These are phyloP conservation scores for Tetramorium simillimum DNA, from an alignment of 1,140 invertebrate genomes.

Conservation along the genomic window DNA sequence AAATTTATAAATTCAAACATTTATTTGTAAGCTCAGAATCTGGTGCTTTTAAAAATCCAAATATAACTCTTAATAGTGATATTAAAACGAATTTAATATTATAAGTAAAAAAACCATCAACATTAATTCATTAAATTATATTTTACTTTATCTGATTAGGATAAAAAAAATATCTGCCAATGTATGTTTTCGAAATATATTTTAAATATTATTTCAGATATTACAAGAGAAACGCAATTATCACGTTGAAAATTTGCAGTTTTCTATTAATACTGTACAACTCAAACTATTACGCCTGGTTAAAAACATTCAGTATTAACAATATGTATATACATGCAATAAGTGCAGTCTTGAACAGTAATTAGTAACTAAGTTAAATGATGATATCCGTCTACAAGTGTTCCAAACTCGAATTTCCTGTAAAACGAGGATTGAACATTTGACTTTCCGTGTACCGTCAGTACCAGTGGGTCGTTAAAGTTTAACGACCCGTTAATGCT, in stretches of 20 bases:
- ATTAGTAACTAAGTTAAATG: constrained; percentile 39
- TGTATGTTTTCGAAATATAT: background rate
- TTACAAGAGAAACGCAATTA: background rate
- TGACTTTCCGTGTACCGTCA: constrained; percentile 24
- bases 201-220: background rate
- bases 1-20: background rate
- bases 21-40: too few species aligned
- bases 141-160: background rate
- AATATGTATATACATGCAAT: background rate
- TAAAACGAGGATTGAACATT: constrained; percentile 43
- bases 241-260: background rate
- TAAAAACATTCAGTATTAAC: background rate
- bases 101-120: background rate
- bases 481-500: constrained; percentile 58
- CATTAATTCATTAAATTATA: background rate
- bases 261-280: background rate
- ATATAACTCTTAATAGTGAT: background rate
- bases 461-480: constrained; percentile 29
- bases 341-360: constrained; percentile 23
- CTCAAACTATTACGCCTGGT: background rate
- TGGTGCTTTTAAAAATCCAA: background rate
- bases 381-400: constrained; percentile 26
- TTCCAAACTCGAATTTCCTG: constrained; percentile 30
- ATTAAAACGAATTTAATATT: background rate
- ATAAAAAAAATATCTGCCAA: background rate